Conservation (phyloP, 2,113 vertebrate genomes). For the Thamnaconus septentrionalis region DNA sequence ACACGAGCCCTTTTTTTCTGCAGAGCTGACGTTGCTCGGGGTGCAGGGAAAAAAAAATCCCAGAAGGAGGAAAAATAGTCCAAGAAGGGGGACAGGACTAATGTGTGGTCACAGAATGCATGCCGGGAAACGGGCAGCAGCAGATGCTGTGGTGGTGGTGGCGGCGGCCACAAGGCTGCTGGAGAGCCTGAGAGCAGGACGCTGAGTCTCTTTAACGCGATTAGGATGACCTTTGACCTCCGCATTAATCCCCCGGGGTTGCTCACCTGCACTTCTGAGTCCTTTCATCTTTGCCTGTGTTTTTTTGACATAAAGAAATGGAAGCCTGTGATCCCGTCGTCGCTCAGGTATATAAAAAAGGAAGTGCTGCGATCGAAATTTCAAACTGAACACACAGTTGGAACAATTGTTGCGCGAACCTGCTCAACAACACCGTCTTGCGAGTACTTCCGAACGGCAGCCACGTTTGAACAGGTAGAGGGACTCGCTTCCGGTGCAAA, state of each 20-base stretch:
- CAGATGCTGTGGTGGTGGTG: background rate
- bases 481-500: too few species aligned
- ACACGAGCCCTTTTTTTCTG: conserved; percentile 39
- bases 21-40: conserved; percentile 42
- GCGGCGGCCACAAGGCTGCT: background rate
- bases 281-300: too few species aligned
- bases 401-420: too few species aligned
- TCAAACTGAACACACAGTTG: too few species aligned
- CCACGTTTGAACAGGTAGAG: too few species aligned
- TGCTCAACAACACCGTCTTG: too few species aligned
- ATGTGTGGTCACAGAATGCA: background rate
- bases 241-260: background rate
- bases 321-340: too few species aligned
- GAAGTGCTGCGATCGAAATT: too few species aligned
- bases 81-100: background rate
- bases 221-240: conserved; percentile 11
- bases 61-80: conserved; percentile 24
- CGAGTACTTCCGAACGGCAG: too few species aligned
- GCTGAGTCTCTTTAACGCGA: conserved; percentile 8
- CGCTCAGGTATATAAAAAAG: too few species aligned
- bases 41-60: conserved; percentile 42
- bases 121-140: conserved; percentile 8
- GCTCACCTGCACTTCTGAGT: too few species aligned
- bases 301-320: too few species aligned
- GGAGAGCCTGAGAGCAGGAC: conserved; percentile 20